Percentiles rank a stretch among this genome's conserved stretches.
These are phyloP conservation scores for Callionymus lyra DNA, from an alignment of 2,113 vertebrate species.

Conservation along the genomic window DNA sequence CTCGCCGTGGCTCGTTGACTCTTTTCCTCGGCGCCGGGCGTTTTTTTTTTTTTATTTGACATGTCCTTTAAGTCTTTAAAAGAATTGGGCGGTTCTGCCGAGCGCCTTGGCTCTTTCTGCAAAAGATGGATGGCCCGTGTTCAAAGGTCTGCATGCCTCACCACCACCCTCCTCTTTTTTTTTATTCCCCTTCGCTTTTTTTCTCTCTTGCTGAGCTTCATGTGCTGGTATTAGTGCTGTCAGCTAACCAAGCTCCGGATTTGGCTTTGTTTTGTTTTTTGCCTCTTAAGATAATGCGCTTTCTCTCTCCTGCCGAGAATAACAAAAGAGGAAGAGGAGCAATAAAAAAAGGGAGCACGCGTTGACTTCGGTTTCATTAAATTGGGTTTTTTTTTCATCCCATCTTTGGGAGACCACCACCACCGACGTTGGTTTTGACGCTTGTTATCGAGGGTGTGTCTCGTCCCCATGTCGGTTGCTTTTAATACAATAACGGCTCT, in stretches of 20 bases:
- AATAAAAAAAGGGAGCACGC: slow-evolving; percentile 35
- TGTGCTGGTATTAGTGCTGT: slow-evolving; percentile 44
- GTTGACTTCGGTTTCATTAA: slow-evolving; percentile 43
- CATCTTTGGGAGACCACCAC: slow-evolving; percentile 46
- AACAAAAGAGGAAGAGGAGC: slow-evolving; percentile 42
- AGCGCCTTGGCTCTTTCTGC: slow-evolving; percentile 66
- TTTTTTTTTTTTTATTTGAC: slow-evolving; percentile 39
- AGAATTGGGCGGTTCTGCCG: slow-evolving; percentile 66
- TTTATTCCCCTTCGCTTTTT: slow-evolving; percentile 3
- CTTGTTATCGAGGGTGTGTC: slow-evolving; percentile 13
- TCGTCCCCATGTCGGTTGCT: slow-evolving; percentile 1
- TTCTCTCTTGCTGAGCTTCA: slow-evolving; percentile 32
- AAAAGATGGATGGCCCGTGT: slow-evolving; percentile 67
- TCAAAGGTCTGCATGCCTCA: slow-evolving; percentile 64
- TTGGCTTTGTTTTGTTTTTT: slow-evolving; percentile 44
- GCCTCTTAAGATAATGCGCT: slow-evolving; percentile 47
- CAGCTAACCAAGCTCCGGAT: slow-evolving; percentile 47
- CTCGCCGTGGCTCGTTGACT: slow-evolving; percentile 43
- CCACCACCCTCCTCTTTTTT: slow-evolving; percentile 24
- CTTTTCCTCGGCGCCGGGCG: slow-evolving; percentile 24
- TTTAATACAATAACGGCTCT: too few species aligned
- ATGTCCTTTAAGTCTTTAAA: slow-evolving; percentile 71
- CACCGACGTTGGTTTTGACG: slow-evolving; percentile 24
- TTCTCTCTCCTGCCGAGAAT: slow-evolving; percentile 37
- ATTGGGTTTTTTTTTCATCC: slow-evolving; percentile 39